Percentiles rank a stretch among this genome's conserved stretches.
phyloP scores from a whole-genome alignment of 2,797 vertebrate genomes.

The Petrocephalus schoutedeni region DNA sequence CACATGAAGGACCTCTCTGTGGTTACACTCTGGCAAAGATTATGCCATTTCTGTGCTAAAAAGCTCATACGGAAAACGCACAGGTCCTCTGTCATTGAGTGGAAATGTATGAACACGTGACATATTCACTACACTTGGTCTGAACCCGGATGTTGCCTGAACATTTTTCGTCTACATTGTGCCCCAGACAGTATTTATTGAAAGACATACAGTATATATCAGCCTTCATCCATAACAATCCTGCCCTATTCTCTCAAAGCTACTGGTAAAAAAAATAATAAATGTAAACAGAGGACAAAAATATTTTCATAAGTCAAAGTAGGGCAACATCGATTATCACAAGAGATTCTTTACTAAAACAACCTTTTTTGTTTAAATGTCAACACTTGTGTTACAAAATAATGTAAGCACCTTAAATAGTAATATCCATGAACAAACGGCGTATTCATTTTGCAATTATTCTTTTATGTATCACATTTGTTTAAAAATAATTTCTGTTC shows the following conservation, averaged over 20 bases:
- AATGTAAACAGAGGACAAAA: neutral
- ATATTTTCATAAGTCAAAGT: neutral
- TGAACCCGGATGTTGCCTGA: neutral
- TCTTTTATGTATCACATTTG: neutral
- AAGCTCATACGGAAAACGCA: neutral
- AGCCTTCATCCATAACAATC: neutral
- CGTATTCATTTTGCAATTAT: neutral
- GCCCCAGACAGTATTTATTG: neutral
- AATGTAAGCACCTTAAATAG: neutral
- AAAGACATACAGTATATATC: neutral
- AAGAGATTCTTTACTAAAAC: neutral
- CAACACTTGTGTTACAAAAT: neutral
- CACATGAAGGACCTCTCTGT: neutral
- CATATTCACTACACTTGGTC: neutral
- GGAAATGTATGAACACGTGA: neutral
- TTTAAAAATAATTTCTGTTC: slow-evolving; percentile 4
- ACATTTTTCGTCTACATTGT: neutral
- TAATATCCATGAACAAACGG: neutral
- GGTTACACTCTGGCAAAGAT: neutral
- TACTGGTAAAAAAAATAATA: neutral
- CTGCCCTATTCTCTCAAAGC: neutral
- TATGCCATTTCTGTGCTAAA: neutral
- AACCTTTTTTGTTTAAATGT: slow-evolving; percentile 8
- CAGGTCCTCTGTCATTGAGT: neutral
- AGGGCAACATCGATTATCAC: neutral